Evolutionary conservation across 1,140 invertebrate genomes (phyloP), one percentile per base, ranked within the genome.

Genomic region (Neodiprion virginianus): DNA sequence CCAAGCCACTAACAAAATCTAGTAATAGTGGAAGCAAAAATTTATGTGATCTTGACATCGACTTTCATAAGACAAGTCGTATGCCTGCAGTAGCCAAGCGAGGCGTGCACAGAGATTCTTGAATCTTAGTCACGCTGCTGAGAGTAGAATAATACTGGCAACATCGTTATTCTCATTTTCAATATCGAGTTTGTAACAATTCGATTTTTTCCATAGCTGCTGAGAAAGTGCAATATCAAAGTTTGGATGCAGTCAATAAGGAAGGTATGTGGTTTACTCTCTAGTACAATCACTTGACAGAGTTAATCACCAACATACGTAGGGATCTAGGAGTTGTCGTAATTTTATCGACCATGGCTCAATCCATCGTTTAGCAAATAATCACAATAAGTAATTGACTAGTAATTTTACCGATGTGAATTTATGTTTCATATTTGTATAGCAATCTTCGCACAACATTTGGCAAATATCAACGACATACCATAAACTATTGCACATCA

Each of bases 201-300:
- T 73, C 66, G 65, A 78, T 73, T 76, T 81, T 87, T 81, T 87
- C 88, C 87, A 85, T 89, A 87, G 87, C 89, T 90, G 90, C 88
- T 85, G 89, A 90, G 82, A 89, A 90, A 87, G 88, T 90, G 85
- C 90, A 89, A 82, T 90, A 91, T 88, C 91, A 91, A 86, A 92
- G 91, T 88, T 88, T 92, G 87, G 91, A 92, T 80, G 90, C 90
- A 80, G 90, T 92, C 82, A 90, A 91, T 82, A 90, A 89, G 77
- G 85, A 91, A 91, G 91, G 91, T 92, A 91, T 82, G 90, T 88
- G 75, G 75, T 71, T 28, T 8, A 49, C 69, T 67, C 28, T 40
- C 1, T 67, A 23, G 65, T 53, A 67, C 66, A 14, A n/a, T 14
- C 12, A 69, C n/a, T 14, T 53, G 47, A 48, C 12, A 40, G 28